These are phyloP conservation scores for Pectinophora gossypiella DNA, from an alignment of 1,140 invertebrate species.

Conservation along the genomic window DNA sequence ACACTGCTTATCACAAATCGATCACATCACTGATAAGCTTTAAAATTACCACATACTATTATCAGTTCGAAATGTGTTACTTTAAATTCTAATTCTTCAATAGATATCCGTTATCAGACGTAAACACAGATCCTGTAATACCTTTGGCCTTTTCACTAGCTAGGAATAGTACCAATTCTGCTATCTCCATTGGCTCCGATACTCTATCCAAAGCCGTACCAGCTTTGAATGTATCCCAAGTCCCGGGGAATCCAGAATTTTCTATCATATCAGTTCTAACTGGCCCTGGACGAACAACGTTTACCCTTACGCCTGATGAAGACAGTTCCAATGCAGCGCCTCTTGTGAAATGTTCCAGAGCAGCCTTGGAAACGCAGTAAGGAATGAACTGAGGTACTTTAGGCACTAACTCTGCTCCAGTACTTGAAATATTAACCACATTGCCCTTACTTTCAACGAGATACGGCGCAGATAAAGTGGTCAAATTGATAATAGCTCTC, in stretches of 20 bases:
- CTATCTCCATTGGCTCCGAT: conserved; percentile 25
- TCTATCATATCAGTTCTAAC: conserved; percentile 12
- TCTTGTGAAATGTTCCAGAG: conserved; percentile 89
- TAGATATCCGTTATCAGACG: conserved; percentile 21
- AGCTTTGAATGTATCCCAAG: neutral
- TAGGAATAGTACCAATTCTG: conserved; percentile 24
- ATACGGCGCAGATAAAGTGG: conserved; percentile 12
- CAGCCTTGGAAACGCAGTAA: conserved; percentile 86
- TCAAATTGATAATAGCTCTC: conserved; percentile 14
- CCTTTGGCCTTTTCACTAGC: conserved; percentile 31
- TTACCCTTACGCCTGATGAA: conserved; percentile 12
- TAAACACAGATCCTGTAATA: conserved; percentile 29
- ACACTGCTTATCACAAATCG: no score
- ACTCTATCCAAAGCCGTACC: conserved; percentile 7
- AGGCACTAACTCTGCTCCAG: conserved; percentile 71
- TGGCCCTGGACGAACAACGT: conserved; percentile 17
- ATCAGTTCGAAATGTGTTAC: neutral
- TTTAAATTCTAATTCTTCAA: neutral
- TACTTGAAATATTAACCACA: conserved; percentile 86
- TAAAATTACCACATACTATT: no score
- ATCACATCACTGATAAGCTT: no score
- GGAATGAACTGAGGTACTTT: conserved; percentile 59
- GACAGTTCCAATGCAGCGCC: conserved; percentile 78
- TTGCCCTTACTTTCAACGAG: conserved; percentile 74
- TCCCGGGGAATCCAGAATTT: neutral